Percentiles rank a stretch among this genome's conserved stretches.
These are phyloP conservation scores for Pectinophora gossypiella DNA, from an alignment of 1,140 invertebrate species.

Conservation along the genomic window DNA sequence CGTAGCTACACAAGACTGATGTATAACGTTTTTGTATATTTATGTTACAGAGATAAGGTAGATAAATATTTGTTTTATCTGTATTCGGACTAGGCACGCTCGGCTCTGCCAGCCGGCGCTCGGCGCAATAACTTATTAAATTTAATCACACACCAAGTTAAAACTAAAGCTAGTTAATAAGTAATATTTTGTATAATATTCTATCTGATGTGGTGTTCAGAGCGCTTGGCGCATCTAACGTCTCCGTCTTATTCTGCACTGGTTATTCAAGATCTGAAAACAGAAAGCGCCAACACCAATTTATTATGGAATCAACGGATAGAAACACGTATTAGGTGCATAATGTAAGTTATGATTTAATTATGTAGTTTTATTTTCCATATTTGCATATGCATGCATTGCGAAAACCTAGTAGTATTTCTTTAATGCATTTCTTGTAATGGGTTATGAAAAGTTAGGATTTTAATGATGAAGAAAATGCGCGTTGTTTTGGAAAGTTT, in stretches of 20 bases:
- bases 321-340: too few relatives aligned
- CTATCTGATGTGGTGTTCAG: slow-evolving; percentile 38
- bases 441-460: too few relatives aligned
- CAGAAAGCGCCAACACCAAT: slow-evolving; percentile 21
- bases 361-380: too few relatives aligned
- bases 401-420: too few relatives aligned
- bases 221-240: slow-evolving; percentile 46
- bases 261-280: slow-evolving; percentile 60
- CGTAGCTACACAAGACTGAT: slow-evolving; percentile 60
- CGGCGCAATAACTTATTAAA: slow-evolving; percentile 67
- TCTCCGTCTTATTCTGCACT: slow-evolving; percentile 33
- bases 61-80: slow-evolving; percentile 66
- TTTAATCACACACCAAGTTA: slow-evolving; percentile 72
- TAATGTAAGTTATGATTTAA: too few relatives aligned
- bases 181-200: slow-evolving; percentile 57
- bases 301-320: too few relatives aligned
- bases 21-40: slow-evolving; percentile 56
- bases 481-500: too few relatives aligned
- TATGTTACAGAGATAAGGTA: slow-evolving; percentile 61
- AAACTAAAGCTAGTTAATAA: slow-evolving; percentile 66
- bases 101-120: slow-evolving; percentile 44
- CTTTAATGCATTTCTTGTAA: too few relatives aligned
- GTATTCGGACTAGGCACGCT: slow-evolving; percentile 69
- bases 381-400: too few relatives aligned
- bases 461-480: too few relatives aligned